Base-by-base conservation (phyloP, 2,888 invertebrate genomes). In the Caenorhabditis sp. region DNA sequence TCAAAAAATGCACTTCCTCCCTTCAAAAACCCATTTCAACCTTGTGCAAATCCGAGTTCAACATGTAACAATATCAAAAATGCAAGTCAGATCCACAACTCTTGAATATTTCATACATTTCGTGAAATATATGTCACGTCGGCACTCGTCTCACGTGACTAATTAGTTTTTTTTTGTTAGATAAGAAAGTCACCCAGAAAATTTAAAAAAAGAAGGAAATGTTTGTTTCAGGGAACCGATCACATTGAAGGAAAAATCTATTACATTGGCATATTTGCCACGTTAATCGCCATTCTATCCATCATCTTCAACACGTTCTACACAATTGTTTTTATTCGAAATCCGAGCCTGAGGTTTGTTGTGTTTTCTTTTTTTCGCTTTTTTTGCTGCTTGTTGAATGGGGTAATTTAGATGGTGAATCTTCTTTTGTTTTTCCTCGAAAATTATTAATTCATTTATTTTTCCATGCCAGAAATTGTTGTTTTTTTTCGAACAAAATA, bases 281-380 rank as follows among this genome's bases (percentile, higher is more conserved):
- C 82, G 0, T 31, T 78, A 5, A 77, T 86, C 36, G 86, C 86
- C 37, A 55, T 85, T 55, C 61, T 81, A 12, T 85, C 84, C 17
- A 78, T 86, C 37, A 57, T 85, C 31, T 81, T 86, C 77, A 86
- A 86, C 77, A 76, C 84, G 8, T 86, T 86, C 74, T 84, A 83
- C 74, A 77, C 83, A 21, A 70, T 84, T 58, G 86, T 86, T 8
- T 86, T 86, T 66, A 69, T 81, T 50, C 62, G 67, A 17, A 80
- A 76, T 66, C 72, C 72, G 17, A 77, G 73, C 12, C 61, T 81
- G 31, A 69, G 80, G 80, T 77, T 55, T 5, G 43, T 43, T 43
- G 6, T 36, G 36, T 36, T 36, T 51, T 8, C 17, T 8, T 5
- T 5, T 10, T 10, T 21, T 21, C n/a, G n/a, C 51, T n/a, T 51